Conservation (phyloP, 2,888 invertebrate genomes). For the Leptura quadrifasciata region DNA sequence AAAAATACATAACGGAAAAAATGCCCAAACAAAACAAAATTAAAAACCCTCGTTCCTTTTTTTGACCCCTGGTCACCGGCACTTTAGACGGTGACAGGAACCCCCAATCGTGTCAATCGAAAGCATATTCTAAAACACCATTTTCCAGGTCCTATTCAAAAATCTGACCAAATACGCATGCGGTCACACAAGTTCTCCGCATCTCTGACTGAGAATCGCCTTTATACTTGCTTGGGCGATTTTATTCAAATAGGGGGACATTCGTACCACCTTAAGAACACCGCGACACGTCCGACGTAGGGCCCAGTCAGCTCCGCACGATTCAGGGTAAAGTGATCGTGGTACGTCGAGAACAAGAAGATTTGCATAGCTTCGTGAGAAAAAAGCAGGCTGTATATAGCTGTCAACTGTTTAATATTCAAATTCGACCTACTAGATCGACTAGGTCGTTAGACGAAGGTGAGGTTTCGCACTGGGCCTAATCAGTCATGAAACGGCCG, state of each 20-base stretch:
- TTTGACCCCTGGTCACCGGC: conserved; percentile 64
- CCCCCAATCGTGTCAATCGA: conserved; percentile 37
- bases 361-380: conserved; percentile 70
- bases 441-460: conserved; percentile 57
- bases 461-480: conserved; percentile 52
- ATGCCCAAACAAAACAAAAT: conserved; percentile 52
- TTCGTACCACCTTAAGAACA: conserved; percentile 47
- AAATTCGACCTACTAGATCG: conserved; percentile 52
- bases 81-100: conserved; percentile 53
- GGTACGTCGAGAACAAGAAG: conserved; percentile 49
- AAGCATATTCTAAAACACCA: conserved; percentile 54
- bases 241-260: conserved; percentile 55
- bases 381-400: conserved; percentile 66
- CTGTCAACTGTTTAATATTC: conserved; percentile 64
- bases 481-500: conserved; percentile 63
- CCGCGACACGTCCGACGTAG: conserved; percentile 34
- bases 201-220: conserved; percentile 42
- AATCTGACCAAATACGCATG: conserved; percentile 56
- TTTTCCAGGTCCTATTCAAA: conserved; percentile 58
- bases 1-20: conserved; percentile 64
- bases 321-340: conserved; percentile 48
- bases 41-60: conserved; percentile 57
- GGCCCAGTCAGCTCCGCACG: conserved; percentile 1
- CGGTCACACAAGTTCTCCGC: conserved; percentile 43
- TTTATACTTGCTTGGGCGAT: conserved; percentile 50